phyloP scores from a whole-genome alignment of 2,888 invertebrate species.

The Acronicta aceris region DNA sequence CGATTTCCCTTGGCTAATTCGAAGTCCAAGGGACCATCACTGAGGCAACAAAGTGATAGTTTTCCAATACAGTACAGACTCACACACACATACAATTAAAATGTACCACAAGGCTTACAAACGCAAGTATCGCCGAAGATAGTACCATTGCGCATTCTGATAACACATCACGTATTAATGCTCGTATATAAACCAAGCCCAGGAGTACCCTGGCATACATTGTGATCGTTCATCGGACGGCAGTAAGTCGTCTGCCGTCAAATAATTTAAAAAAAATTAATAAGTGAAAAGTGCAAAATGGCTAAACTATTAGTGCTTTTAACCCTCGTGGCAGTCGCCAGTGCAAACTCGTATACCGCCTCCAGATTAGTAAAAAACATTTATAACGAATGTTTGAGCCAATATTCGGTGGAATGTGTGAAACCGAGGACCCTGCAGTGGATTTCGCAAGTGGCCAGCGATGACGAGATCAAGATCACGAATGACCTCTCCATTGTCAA shows the following conservation, averaged over 20 bases:
- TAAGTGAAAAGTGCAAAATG: constrained; percentile 76
- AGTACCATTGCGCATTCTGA: constrained; percentile 76
- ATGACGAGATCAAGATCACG: constrained; percentile 93
- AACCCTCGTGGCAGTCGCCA: constrained; percentile 74
- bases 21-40: constrained; percentile 45
- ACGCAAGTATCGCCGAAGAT: constrained; percentile 72
- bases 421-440: constrained; percentile 94
- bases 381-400: constrained; percentile 91
- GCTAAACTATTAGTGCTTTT: constrained; percentile 82
- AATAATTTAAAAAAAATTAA: constrained; percentile 51
- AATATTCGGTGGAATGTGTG: constrained; percentile 92
- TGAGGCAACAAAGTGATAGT: constrained; percentile 74
- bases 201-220: constrained; percentile 85
- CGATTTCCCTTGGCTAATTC: constrained; percentile 47
- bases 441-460: constrained; percentile 91
- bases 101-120: constrained; percentile 73
- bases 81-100: constrained; percentile 75
- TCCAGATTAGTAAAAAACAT: constrained; percentile 91
- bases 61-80: constrained; percentile 78
- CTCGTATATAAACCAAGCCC: constrained; percentile 89
- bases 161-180: constrained; percentile 88
- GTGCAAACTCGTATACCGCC: constrained; percentile 87
- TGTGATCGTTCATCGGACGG: constrained; percentile 81
- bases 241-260: constrained; percentile 84
- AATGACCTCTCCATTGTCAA: constrained; percentile 93